phyloP scores from a whole-genome alignment of 2,888 invertebrate genomes.

The Rotaria magnacalcarata region DNA sequence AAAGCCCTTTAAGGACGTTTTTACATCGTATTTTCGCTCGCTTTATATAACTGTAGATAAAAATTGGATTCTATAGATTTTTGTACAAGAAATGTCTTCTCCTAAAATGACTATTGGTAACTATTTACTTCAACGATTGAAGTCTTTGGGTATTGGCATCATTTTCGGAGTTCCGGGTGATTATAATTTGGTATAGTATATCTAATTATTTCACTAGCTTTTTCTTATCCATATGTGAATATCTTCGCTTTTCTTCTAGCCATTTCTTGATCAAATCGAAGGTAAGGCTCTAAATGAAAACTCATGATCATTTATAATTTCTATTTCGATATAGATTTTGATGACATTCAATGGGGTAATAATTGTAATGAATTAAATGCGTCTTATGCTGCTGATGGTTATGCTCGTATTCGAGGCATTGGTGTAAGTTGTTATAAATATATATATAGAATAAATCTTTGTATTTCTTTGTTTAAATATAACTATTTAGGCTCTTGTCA shows the following conservation, averaged over 20 bases:
- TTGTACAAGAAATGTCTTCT: not conserved
- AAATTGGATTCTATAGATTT: not conserved
- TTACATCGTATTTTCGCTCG: too few species aligned
- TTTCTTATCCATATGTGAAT: not conserved
- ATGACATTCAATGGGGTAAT: not conserved
- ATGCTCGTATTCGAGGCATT: constrained; percentile 17
- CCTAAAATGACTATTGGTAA: not conserved
- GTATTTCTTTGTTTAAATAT: not conserved
- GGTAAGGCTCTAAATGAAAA: not conserved
- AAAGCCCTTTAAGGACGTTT: too few species aligned
- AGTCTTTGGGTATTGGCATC: not conserved
- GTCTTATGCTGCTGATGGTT: constrained; percentile 26
- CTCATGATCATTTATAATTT: not conserved
- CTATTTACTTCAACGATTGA: constrained; percentile 32
- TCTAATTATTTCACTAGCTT: not conserved
- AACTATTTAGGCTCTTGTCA: not conserved
- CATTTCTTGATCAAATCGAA: constrained; percentile 13
- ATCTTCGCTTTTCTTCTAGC: not conserved
- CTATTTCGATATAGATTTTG: not conserved
- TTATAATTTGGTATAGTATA: not conserved
- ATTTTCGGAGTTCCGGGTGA: constrained; percentile 24
- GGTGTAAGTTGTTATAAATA: not conserved
- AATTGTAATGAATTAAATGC: constrained; percentile 25
- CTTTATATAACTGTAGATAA: not conserved
- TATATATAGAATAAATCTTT: too few species aligned